Conservation (phyloP, 2,888 invertebrate genomes). For the Mellilla xanthometata region DNA sequence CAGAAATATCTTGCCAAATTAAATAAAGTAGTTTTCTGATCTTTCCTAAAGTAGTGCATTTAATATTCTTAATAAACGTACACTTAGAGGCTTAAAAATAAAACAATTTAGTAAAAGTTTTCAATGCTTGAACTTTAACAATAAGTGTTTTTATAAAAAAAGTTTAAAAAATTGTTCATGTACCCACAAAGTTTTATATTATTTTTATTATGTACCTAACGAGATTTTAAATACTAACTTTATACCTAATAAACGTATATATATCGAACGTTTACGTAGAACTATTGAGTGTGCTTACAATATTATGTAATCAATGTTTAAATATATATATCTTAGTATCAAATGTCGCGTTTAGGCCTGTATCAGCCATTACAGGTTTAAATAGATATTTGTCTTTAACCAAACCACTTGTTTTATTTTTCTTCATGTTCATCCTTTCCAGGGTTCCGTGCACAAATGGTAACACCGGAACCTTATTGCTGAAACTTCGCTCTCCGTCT, state of each 20-base stretch:
- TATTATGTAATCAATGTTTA: conserved; percentile 37
- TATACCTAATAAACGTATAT: not conserved
- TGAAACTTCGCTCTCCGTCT: too few relatives aligned
- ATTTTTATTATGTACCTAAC: conserved; percentile 30
- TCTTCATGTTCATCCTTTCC: too few relatives aligned
- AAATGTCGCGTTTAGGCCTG: conserved; percentile 63
- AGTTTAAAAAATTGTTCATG: conserved; percentile 64
- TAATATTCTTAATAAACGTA: too few relatives aligned
- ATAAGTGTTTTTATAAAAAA: conserved; percentile 74
- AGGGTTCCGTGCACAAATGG: too few relatives aligned
- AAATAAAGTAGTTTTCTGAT: conserved; percentile 18
- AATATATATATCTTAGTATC: conserved; percentile 38
- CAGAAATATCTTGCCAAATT: too few relatives aligned
- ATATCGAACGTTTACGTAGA: conserved; percentile 23
- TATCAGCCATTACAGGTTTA: conserved; percentile 73
- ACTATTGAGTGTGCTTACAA: conserved; percentile 31
- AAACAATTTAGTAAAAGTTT: conserved; percentile 15
- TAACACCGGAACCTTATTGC: too few relatives aligned
- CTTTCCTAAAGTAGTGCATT: not conserved
- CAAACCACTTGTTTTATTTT: conserved; percentile 43
- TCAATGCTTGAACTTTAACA: conserved; percentile 23
- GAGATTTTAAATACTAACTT: conserved; percentile 12
- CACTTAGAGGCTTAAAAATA: conserved; percentile 35
- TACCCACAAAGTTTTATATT: conserved; percentile 58
- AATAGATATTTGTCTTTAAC: conserved; percentile 61